These are phyloP conservation scores for Ruditapes philippinarum DNA, from an alignment of 1,140 invertebrate genomes.

Conservation along the genomic window DNA sequence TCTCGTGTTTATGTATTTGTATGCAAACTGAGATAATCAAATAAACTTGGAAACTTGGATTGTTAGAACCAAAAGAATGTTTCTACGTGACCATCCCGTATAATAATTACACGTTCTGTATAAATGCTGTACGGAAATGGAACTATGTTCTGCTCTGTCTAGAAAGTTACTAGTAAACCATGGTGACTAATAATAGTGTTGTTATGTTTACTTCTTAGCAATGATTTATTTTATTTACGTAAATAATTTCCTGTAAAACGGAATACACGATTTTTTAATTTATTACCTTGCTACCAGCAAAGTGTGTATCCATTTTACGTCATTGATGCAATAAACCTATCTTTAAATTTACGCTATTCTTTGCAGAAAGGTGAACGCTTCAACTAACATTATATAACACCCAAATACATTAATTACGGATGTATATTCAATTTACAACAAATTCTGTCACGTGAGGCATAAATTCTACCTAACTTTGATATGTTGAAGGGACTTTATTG, in stretches of 20 bases:
- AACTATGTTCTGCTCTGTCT: too few relatives aligned
- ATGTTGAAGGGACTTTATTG: not conserved
- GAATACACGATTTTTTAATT: not conserved
- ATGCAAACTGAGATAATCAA: too few relatives aligned
- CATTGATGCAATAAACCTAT: not conserved
- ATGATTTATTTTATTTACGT: not conserved
- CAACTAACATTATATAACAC: not conserved
- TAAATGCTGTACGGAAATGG: too few relatives aligned
- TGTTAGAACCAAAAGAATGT: too few relatives aligned
- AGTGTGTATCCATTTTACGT: not conserved
- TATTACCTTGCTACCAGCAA: not conserved
- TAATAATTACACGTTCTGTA: too few relatives aligned
- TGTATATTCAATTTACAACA: not conserved
- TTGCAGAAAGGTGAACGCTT: not conserved
- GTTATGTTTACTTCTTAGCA: not conserved
- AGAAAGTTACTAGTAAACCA: too few relatives aligned
- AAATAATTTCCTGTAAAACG: not conserved
- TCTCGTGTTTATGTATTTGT: too few relatives aligned
- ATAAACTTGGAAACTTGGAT: too few relatives aligned
- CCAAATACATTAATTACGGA: constrained; percentile 29
- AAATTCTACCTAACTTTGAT: constrained; percentile 15
- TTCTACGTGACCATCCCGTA: too few relatives aligned
- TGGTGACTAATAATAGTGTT: too few relatives aligned
- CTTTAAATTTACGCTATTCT: not conserved
- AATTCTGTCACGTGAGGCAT: not conserved